These are phyloP conservation scores for Bombus vancouverensis DNA, from an alignment of 1,140 invertebrate species.

Conservation along the genomic window DNA sequence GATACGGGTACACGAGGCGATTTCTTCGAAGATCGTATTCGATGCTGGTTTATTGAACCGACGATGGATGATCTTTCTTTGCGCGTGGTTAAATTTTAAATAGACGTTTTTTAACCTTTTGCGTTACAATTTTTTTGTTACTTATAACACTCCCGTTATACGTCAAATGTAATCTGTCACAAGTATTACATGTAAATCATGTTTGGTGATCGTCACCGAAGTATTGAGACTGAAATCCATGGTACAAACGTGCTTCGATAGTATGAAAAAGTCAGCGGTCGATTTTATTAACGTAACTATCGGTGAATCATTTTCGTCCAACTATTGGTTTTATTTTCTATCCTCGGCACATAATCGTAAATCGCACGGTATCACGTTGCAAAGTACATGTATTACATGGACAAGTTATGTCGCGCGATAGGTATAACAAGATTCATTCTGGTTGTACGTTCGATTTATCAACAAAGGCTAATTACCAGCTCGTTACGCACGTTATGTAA, in stretches of 20 bases:
- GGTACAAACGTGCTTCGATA: no score
- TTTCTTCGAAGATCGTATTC: neutral
- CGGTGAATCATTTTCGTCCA: no score
- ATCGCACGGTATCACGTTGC: neutral
- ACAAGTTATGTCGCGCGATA: neutral
- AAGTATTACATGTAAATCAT: no score
- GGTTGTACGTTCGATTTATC: slow-evolving; percentile 19
- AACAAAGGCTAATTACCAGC: slow-evolving; percentile 26
- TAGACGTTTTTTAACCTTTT: neutral
- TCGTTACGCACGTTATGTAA: slow-evolving; percentile 41
- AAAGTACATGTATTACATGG: no score
- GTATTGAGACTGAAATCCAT: no score
- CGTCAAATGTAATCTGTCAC: no score
- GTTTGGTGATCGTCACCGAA: no score
- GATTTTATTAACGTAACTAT: neutral
- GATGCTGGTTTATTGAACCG: neutral
- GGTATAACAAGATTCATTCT: neutral
- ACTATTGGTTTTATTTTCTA: neutral
- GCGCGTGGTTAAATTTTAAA: no score
- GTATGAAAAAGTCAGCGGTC: no score
- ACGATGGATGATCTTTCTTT: neutral
- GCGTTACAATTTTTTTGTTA: no score
- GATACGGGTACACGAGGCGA: neutral
- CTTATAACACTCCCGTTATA: no score
- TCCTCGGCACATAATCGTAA: neutral